Evolutionary conservation across 2,888 invertebrate species (phyloP).

Genomic region (Cataglyphis livida): DNA sequence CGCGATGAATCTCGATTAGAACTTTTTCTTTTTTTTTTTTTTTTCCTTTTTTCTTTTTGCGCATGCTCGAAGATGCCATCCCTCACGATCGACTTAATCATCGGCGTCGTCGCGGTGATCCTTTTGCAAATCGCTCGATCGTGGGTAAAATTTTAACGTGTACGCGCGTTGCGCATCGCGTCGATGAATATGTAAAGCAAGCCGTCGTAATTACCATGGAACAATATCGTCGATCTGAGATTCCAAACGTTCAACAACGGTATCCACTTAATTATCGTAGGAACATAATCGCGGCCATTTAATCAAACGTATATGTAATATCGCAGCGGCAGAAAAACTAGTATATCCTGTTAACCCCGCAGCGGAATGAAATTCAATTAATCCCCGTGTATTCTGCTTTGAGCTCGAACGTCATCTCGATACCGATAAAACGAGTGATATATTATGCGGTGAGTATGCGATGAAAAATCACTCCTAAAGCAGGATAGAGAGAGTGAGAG

Average conservation of each 20-base stretch:
- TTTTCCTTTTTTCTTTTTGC: slow-evolving; percentile 53
- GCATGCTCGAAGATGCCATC: slow-evolving; percentile 8
- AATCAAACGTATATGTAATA: slow-evolving; percentile 52
- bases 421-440: slow-evolving; percentile 42
- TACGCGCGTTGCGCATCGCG: not conserved
- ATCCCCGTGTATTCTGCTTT: slow-evolving; percentile 29
- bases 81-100: slow-evolving; percentile 6
- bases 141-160: slow-evolving; percentile 29
- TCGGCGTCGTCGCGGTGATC: slow-evolving; percentile 4
- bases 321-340: slow-evolving; percentile 3
- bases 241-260: slow-evolving; percentile 33
- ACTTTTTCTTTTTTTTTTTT: slow-evolving; percentile 58
- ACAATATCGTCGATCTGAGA: slow-evolving; percentile 49
- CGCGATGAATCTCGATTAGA: slow-evolving; percentile 59
- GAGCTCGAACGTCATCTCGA: slow-evolving; percentile 19
- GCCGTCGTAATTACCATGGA: slow-evolving; percentile 24
- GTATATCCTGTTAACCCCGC: slow-evolving; percentile 41
- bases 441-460: not conserved
- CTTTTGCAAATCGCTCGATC: slow-evolving; percentile 21
- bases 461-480: not conserved
- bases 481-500: not conserved
- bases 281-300: slow-evolving; percentile 39
- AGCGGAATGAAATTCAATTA: slow-evolving; percentile 37
- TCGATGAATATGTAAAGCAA: slow-evolving; percentile 49
- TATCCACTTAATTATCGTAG: slow-evolving; percentile 43